Evolutionary conservation across 53 echinoderm and acorn worm species (phyloP), one percentile per base, ranked within the genome.

Genomic region (Astropecten irregularis): DNA sequence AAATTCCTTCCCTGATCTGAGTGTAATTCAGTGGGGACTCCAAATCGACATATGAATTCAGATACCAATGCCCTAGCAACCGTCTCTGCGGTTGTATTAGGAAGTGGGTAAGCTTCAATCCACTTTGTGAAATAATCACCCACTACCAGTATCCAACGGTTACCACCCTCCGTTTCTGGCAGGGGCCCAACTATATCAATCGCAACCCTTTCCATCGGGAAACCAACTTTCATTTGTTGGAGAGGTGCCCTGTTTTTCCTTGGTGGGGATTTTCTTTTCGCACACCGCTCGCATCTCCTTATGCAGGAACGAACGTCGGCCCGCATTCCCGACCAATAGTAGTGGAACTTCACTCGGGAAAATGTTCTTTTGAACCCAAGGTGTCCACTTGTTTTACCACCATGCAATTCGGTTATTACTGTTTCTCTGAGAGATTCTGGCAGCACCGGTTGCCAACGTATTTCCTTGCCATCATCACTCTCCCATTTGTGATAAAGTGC

Each of bases 311-410:
- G 37, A 13, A 91, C 49, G 52, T 88, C 91, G 2, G 34, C 61
- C 19, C 82, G 48, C 90, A 90, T 85, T 40, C 86, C 69, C 10
- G 57, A 40, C 90, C 91, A 91, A 66, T 76, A 94, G 18, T 85
- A 91, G 5, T 76, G 21, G 19, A 37, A 30, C 39, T 54, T 76
- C 15, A 88, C 85, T 11, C 64, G 71, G 26, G 73, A 65, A 49
- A 91, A 71, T 11, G 91, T 94, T 40, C 91, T 81, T 15, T 52
- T 58, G 23, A 77, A 68, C 50, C 90, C 90, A 34, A 93, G 64
- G 49, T 94, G 91, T 0, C 86, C 94, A 29, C 77, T 85, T 9
- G 85, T 81, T 9, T 66, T 29, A 18, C 71, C 82, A 0, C 79
- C 63, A 37, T 91, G 94, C 10, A 91, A 48, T 28, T 91, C 85